Base-by-base conservation (phyloP, 2,888 invertebrate species). In the Eudasyphora cyanicolor region DNA sequence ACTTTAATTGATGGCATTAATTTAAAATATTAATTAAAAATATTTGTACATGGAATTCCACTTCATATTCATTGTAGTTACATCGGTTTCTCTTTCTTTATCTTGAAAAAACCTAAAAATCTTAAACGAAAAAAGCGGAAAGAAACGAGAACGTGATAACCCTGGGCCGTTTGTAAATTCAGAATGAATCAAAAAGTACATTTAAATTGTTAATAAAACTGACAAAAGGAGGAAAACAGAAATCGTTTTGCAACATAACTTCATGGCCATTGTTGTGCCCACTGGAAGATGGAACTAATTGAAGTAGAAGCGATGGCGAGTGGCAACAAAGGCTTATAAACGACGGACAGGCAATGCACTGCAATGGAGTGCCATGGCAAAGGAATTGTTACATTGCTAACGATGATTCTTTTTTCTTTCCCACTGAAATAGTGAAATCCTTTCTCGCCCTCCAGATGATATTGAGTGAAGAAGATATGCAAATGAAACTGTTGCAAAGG, bases 201-300 rank as follows among this genome's bases (percentile, higher is more conserved):
- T 80, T 77, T 75, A 79, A 83, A 83, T 77, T 80, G 83, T 80
- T 32, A 75, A 83, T 80, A 78, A 83, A 83, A 71, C 51, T 75
- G 79, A 49, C 70, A 78, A 32, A 57, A 69, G 35, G 10, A 64
- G 57, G 42, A 73, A 81, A 67, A 24, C 32, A 57, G 62, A 78
- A 78, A 70, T 12, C 60, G 57, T 57, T 62, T 62, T 32, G 32
- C 32, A 64, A 17, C 35, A 38, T 19, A 64, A 64, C 64, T 64
- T 64, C 35, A 38, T 60, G 14, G 29, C 17, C 60, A 17, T 3
- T 27, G 60, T 27, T 60, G 60, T n/a, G 17, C 5, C 45, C 60
- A 27, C 60, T 27, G 60, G 17, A 60, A 29, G 60, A 60, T n/a
- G 32, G n/a, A 60, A 60, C 60, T 60, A 60, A 60, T 60, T 60